A percentile compares a stretch with the other conserved stretches of the same genome.
phyloP scores from a whole-genome alignment of 2,113 vertebrate genomes.

The Galbula dea region DNA sequence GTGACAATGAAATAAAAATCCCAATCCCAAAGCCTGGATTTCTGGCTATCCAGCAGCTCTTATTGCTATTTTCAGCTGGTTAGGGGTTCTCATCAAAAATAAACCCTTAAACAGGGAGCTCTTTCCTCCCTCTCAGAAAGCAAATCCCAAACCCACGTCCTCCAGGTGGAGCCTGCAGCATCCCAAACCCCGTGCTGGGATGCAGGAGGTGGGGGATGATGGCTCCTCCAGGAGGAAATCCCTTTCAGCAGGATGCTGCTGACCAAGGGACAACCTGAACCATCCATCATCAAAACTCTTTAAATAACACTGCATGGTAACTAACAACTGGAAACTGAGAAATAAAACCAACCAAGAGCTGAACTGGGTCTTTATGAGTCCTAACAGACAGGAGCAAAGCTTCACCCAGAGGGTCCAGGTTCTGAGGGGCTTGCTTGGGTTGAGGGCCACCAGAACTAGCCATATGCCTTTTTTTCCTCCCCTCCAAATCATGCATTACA shows the following conservation, averaged over 20 bases:
- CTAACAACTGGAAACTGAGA: constrained; percentile 50
- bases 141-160: not conserved
- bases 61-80: constrained; percentile 38
- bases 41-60: not conserved
- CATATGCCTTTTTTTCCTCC: not conserved
- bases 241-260: not conserved
- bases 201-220: not conserved
- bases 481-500: not conserved
- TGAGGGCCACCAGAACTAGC: constrained; percentile 19
- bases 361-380: not conserved
- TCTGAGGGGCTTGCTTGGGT: not conserved
- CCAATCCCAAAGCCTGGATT: not conserved
- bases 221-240: not conserved
- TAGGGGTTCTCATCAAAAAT: not conserved
- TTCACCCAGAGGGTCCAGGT: not conserved
- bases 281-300: constrained; percentile 43
- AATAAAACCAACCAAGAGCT: constrained; percentile 2
- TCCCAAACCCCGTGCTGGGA: not conserved
- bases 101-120: not conserved
- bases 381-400: constrained; percentile 42
- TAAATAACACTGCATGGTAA: constrained; percentile 66
- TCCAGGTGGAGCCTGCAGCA: not conserved
- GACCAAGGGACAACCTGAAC: not conserved
- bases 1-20: not conserved
- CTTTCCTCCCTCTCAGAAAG: not conserved